phyloP scores from a whole-genome alignment of 2,113 vertebrate genomes.

The Anarhynchus alexandrinus region DNA sequence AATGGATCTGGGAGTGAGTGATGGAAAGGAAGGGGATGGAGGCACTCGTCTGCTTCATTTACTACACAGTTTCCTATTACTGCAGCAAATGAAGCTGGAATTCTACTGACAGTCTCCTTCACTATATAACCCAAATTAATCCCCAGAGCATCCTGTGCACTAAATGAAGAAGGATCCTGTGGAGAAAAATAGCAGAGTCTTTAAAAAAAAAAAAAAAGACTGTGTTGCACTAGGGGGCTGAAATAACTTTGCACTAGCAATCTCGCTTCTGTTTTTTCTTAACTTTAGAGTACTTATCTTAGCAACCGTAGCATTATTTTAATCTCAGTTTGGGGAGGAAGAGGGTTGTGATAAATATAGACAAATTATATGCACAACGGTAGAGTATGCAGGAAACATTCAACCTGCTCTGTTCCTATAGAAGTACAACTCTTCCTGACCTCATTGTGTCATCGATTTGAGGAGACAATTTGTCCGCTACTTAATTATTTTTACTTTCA shows the following conservation, averaged over 20 bases:
- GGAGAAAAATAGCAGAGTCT: conserved; percentile 3
- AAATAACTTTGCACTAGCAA: neutral
- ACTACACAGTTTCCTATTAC: conserved; percentile 4
- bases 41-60: conserved; percentile 11
- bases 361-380: neutral
- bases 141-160: conserved; percentile 10
- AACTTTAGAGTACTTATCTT: neutral
- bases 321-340: neutral
- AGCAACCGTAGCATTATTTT: neutral
- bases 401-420: neutral
- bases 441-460: conserved; percentile 27
- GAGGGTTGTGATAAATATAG: neutral
- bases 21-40: neutral
- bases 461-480: neutral
- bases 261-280: neutral
- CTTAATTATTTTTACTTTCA: neutral
- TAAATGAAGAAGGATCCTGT: conserved; percentile 17
- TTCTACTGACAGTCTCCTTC: conserved; percentile 18
- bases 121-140: conserved; percentile 45
- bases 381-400: neutral
- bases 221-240: neutral
- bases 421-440: neutral
- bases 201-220: neutral
- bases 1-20: neutral
- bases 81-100: conserved; percentile 43